These are phyloP conservation scores for Crotalus helleri DNA, from an alignment of 2,113 vertebrate species.

Conservation along the genomic window DNA sequence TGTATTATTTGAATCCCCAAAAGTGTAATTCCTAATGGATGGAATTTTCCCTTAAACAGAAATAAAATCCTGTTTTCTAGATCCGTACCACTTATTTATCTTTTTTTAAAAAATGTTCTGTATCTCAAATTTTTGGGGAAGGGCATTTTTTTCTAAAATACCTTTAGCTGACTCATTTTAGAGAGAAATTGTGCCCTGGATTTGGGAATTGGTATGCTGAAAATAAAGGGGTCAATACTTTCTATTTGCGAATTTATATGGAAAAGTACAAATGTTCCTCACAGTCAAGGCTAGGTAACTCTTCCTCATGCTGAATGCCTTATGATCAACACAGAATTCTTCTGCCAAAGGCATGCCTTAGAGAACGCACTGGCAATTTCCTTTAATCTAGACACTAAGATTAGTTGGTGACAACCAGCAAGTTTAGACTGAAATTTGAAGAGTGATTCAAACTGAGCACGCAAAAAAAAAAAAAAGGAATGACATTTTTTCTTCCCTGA, in stretches of 20 bases:
- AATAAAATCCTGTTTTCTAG: background rate
- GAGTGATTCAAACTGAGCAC: background rate
- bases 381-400: slow-evolving; percentile 1
- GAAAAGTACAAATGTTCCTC: background rate
- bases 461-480: background rate
- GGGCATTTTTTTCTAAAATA: background rate
- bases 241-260: background rate
- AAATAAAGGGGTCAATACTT: background rate
- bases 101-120: background rate
- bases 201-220: background rate
- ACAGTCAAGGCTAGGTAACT: background rate
- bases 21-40: background rate
- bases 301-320: background rate
- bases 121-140: background rate
- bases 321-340: background rate
- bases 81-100: background rate
- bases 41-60: background rate
- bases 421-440: background rate
- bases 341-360: background rate
- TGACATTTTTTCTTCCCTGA: background rate
- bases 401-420: slow-evolving; percentile 2
- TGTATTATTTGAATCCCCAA: background rate
- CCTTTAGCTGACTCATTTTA: background rate
- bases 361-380: background rate
- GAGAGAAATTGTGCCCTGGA: background rate